Evolutionary conservation across 2,888 invertebrate genomes (phyloP), one percentile per base, ranked within the genome.

Genomic region (Drosophila parthenogenetica): DNA sequence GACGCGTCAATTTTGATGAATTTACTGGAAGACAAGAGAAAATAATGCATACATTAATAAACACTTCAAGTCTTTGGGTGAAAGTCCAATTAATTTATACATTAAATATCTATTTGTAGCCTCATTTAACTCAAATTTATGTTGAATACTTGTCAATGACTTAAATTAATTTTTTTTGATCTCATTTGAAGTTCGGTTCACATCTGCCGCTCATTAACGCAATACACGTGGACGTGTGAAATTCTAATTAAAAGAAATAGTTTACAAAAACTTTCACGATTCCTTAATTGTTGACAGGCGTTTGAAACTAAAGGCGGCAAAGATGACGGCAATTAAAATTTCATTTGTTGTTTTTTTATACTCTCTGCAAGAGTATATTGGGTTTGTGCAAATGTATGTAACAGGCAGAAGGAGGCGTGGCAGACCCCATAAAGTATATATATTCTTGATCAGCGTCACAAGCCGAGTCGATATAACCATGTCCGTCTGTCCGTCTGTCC

Each of bases 111-210:
- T 54, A 61, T 71, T 65, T 61, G 25, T 45, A 29, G 65, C 29
- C 64, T 60, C 71, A 58, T 61, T 70, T 42, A 53, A 65, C 51
- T 8, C 45, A 60, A 54, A 60, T 29, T 71, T n/a, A 5, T 40
- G 14, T n/a, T 62, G 13, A 25, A 39, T 49, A 35, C 49, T 69
- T 32, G 40, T 45, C 42, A 35, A 14, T 39, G 48, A 48, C 16
- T 59, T 42, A 25, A 75, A 62, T 62, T 54, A 37, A 69, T 46
- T 68, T 45, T 45, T 17, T 25, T 50, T 54, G 46, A 29, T 39
- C 40, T 43, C 37, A 49, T 53, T 65, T 51, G 29, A 32, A 40
- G 39, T 39, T 60, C 40, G 16, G 16, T 37, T 48, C 32, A 25
- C n/a, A 35, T 22, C 40, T 19, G 19, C 32, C 42, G 59, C 37